Evolutionary conservation across 2,797 vertebrate genomes (phyloP), one percentile per base, ranked within the genome.

Genomic region (Ctenopoma multispine): DNA sequence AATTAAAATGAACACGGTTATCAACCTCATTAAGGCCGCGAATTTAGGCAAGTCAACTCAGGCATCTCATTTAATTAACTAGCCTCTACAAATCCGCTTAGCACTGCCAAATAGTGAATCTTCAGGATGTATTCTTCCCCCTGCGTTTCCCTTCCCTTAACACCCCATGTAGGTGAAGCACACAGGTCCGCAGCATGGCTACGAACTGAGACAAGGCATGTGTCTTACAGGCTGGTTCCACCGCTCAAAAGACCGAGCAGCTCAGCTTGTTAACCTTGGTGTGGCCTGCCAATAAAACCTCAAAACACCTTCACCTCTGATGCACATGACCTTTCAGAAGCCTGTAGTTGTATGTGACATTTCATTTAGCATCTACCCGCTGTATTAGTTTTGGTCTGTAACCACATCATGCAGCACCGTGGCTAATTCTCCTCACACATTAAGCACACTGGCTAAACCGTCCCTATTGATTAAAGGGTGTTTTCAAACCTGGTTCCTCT

Each of bases 401-500:
- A 38, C 48, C 81, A 60, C 71, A 74, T 85, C 76, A 69, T 55
- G 60, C 58, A 56, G 47, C 65, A 17, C 17, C 65, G n/a, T 29
- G 69, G 50, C 53, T 89, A 80, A 86, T 79, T 82, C 77, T 3
- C 50, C 72, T 50, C 72, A 56, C 83, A 66, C 84, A 72, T 87
- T 82, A 79, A 38, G 51, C 75, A 61, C 80, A 57, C 73, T 57
- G 79, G 66, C 70, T 79, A 72, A 80, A 84, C 65, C 34, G 18
- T 34, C 4, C n/a, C 3, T 53, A 88, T 90, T 70, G 90, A 93
- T 91, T 93, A 92, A 88, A 87, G 81, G 88, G 90, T 92, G 90
- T 91, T 89, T 91, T 85, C 63, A 81, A 78, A 85, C 80, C 58
- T 38, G 67, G 65, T 58, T 67, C 77, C 68, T 66, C 61, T 69